Conservation (phyloP, 1,140 invertebrate genomes). For the Leptinotarsa defecta region DNA sequence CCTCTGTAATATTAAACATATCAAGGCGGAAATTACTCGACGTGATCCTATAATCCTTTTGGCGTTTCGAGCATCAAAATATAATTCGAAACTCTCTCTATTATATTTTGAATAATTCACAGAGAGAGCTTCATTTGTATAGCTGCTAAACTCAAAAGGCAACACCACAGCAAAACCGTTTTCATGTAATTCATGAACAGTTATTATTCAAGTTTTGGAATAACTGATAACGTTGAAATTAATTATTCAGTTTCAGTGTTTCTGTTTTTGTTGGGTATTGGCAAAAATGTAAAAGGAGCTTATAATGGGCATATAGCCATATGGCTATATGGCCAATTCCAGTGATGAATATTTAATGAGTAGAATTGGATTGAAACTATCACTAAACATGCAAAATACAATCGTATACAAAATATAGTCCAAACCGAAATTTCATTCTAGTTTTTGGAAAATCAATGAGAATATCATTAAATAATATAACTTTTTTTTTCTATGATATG, state of each 20-base stretch:
- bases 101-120: slow-evolving; percentile 34
- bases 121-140: slow-evolving; percentile 18
- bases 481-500: too few relatives aligned
- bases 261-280: neutral
- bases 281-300: too few relatives aligned
- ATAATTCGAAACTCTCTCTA: slow-evolving; percentile 30
- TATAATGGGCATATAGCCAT: too few relatives aligned
- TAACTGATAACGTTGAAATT: slow-evolving; percentile 14
- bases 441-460: too few relatives aligned
- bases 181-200: slow-evolving; percentile 17
- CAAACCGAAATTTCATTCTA: too few relatives aligned
- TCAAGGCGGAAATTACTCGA: slow-evolving; percentile 28
- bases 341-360: neutral
- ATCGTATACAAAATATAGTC: too few relatives aligned
- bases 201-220: slow-evolving; percentile 30
- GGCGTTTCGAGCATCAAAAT: slow-evolving; percentile 27
- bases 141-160: slow-evolving; percentile 21
- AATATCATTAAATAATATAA: too few relatives aligned
- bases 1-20: slow-evolving; percentile 26
- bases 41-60: slow-evolving; percentile 31
- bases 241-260: slow-evolving; percentile 14
- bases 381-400: too few relatives aligned
- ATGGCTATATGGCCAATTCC: too few relatives aligned
- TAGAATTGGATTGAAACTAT: neutral
- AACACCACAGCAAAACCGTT: slow-evolving; percentile 8